Conservation (phyloP, 2,113 vertebrate species). For the Stigmatopora argus region DNA sequence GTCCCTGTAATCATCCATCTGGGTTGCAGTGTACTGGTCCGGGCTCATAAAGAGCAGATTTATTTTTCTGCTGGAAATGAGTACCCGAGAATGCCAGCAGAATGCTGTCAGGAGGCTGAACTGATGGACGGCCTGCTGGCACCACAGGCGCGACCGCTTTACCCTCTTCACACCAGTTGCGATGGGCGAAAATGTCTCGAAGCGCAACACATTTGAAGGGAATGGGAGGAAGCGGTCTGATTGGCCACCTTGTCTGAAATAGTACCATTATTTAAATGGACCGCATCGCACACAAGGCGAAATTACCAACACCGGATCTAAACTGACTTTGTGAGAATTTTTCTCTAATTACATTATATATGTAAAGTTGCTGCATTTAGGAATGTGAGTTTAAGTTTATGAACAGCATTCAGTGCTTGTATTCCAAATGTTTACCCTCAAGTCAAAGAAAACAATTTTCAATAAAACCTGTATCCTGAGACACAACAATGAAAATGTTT, state of each 20-base stretch:
- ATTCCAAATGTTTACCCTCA: not conserved
- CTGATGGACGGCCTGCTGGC: conserved; percentile 55
- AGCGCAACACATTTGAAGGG: too few relatives aligned
- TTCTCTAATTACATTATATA: too few relatives aligned
- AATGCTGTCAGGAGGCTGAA: conserved; percentile 57
- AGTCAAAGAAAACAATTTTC: not conserved
- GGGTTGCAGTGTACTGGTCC: conserved; percentile 46
- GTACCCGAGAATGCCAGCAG: conserved; percentile 37
- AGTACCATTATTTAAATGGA: too few relatives aligned
- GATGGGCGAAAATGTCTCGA: too few relatives aligned
- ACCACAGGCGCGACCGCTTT: conserved; percentile 31
- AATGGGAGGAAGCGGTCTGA: too few relatives aligned
- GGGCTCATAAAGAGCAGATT: conserved; percentile 69
- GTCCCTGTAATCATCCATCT: conserved; percentile 69
- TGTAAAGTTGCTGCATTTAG: not conserved
- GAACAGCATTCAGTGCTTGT: not conserved
- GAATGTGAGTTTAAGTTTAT: not conserved
- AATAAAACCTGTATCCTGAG: not conserved
- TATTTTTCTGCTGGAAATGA: conserved; percentile 64
- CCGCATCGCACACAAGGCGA: too few relatives aligned
- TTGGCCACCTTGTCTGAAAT: too few relatives aligned
- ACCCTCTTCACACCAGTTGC: conserved; percentile 7
- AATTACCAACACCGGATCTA: too few relatives aligned
- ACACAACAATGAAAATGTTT: not conserved
- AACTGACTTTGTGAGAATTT: too few relatives aligned